Percentiles rank a stretch among this genome's conserved stretches.
Conservation (phyloP, 2,113 vertebrate species). For the Psammodynastes pulverulentus region DNA sequence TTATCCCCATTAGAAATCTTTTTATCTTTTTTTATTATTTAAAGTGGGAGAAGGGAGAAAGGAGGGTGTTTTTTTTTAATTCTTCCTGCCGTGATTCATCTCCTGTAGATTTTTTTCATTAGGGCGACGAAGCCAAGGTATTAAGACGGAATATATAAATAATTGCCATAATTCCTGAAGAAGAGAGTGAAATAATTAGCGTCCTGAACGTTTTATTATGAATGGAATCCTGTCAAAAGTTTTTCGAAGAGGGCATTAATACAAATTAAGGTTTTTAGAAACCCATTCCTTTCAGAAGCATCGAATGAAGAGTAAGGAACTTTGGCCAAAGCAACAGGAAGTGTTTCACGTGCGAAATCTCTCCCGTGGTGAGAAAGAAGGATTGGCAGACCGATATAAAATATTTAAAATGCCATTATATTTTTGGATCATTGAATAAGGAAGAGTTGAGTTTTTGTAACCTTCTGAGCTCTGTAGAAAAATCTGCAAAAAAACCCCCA, state of each 20-base stretch:
- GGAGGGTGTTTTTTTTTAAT: constrained; percentile 59
- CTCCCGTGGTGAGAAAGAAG: constrained; percentile 34
- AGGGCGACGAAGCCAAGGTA: constrained; percentile 64
- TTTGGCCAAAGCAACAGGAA: constrained; percentile 47
- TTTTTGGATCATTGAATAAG: constrained; percentile 32
- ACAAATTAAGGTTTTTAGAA: constrained; percentile 63
- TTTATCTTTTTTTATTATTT: constrained; percentile 61
- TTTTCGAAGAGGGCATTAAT: constrained; percentile 64
- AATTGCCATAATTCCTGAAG: constrained; percentile 71
- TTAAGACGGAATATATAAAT: constrained; percentile 72
- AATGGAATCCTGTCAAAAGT: constrained; percentile 68
- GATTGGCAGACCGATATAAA: constrained; percentile 28
- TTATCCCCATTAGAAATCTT: constrained; percentile 65
- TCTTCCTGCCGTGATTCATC: constrained; percentile 66
- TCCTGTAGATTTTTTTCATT: constrained; percentile 69
- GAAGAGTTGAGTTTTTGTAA: constrained; percentile 22
- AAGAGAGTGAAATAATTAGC: constrained; percentile 73
- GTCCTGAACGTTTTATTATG: constrained; percentile 68
- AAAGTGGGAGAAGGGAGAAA: constrained; percentile 24
- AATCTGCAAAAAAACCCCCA: not conserved
- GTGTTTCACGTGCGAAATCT: constrained; percentile 45
- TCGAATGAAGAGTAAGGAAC: constrained; percentile 60
- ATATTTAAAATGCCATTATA: constrained; percentile 37
- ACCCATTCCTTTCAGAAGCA: constrained; percentile 59
- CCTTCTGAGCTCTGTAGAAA: constrained; percentile 13